A percentile compares a stretch with the other conserved stretches of the same genome.
phyloP scores from a whole-genome alignment of 2,113 vertebrate genomes.

The Desmodus rotundus region DNA sequence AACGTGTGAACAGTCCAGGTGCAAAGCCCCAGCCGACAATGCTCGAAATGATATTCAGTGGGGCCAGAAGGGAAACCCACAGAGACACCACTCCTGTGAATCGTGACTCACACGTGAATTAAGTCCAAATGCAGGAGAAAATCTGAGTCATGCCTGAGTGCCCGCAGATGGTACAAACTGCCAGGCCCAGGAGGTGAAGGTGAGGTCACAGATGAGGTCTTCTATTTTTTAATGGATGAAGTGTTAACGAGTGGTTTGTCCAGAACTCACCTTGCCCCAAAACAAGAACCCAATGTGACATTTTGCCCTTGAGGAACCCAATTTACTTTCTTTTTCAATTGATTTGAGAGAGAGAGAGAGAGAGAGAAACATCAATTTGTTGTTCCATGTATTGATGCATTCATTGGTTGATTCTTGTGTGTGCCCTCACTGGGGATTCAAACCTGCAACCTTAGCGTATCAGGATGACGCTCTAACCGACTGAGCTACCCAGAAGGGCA shows the following conservation, averaged over 20 bases:
- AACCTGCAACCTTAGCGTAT: too few species aligned
- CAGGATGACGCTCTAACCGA: too few species aligned
- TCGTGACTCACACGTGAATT: conserved; percentile 4
- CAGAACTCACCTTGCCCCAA: not conserved
- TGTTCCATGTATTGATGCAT: too few species aligned
- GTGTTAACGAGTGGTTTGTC: not conserved
- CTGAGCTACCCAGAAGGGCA: not conserved
- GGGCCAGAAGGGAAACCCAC: not conserved
- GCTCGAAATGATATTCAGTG: not conserved
- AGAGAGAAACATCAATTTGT: too few species aligned
- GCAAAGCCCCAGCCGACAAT: not conserved
- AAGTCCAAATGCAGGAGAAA: not conserved
- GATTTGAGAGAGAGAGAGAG: too few species aligned
- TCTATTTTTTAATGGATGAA: not conserved
- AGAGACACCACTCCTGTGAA: not conserved
- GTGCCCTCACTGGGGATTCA: too few species aligned
- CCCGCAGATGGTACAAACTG: not conserved
- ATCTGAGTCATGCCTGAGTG: not conserved
- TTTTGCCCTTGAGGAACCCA: not conserved
- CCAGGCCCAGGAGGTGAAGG: not conserved
- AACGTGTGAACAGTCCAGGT: not conserved
- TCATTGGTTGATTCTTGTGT: too few species aligned
- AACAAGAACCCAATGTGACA: not conserved
- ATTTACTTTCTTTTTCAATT: not conserved
- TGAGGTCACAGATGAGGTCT: not conserved